Base-by-base conservation (phyloP, 2,797 vertebrate genomes). In the Tiaroga cobitis region DNA sequence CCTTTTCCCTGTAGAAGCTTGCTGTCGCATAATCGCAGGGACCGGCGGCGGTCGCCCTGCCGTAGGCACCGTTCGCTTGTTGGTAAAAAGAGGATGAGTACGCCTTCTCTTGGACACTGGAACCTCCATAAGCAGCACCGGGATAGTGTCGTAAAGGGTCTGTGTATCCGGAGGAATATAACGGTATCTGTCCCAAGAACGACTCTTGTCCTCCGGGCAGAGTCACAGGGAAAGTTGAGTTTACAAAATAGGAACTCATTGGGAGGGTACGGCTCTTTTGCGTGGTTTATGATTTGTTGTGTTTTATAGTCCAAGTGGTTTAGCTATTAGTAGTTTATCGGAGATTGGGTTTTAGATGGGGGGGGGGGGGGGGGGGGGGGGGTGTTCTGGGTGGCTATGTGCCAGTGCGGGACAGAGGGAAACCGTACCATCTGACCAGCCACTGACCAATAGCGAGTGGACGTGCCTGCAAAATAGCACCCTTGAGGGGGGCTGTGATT, bases 241-340 rank as follows among this genome's bases (percentile, higher is more conserved):
- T 99, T 95, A 99, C 97, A 95, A 99, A 99, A 97, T 99, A 99
- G 93, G 98, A 99, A 97, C 97, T 99, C 98, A 99, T 99, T 95
- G 96, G 96, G 93, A 96, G 94, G 93, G 94, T 93, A 95, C 94
- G 89, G 95, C 94, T 95, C 95, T 96, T 96, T 96, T 95, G 91
- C 95, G 95, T 95, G 96, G 94, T 96, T 98, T 98, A 97, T 97
- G 97, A 98, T 98, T 99, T 99, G 97, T 99, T 97, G 97, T 98
- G 97, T 97, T 99, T 99, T 98, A 98, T 97, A 97, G 96, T 97
- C 96, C 96, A 95, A 97, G 96, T 95, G 97, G 94, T 96, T 96
- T 96, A 96, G 97, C 97, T 97, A 98, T 99, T 98, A 98, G 93
- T 93, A 94, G 96, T 96, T 98, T 97, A 98, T 98, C 97, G 95